phyloP scores from a whole-genome alignment of 2,888 invertebrate species.

The Itoplectis maculator region DNA sequence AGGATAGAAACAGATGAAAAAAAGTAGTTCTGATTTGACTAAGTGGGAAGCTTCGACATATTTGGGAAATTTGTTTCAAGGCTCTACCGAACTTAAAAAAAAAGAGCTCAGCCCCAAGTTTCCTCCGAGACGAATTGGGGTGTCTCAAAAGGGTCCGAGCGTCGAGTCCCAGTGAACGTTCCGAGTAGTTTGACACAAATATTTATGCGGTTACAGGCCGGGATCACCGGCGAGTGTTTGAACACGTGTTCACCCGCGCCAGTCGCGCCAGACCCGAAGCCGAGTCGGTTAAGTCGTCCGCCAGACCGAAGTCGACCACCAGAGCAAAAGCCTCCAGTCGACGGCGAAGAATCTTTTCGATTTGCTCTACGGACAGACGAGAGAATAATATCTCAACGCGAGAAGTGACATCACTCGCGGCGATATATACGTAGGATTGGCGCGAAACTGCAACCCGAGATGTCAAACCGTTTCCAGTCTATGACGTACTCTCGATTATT shows the following conservation, averaged over 20 bases:
- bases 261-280: conserved; percentile 11
- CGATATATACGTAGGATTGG: conserved; percentile 49
- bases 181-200: conserved; percentile 72
- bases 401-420: conserved; percentile 62
- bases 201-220: conserved; percentile 71
- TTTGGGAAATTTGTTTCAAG: no score
- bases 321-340: conserved; percentile 14
- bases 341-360: conserved; percentile 22
- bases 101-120: background rate
- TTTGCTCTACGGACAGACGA: background rate
- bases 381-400: conserved; percentile 39
- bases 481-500: conserved; percentile 55
- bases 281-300: conserved; percentile 62
- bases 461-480: conserved; percentile 21
- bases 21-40: no score
- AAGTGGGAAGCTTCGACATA: no score
- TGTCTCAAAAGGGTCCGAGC: conserved; percentile 37
- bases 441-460: conserved; percentile 31
- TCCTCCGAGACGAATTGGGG: background rate
- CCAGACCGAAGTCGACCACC: conserved; percentile 57
- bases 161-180: conserved; percentile 50
- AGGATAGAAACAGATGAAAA: no score
- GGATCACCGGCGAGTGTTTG: conserved; percentile 67
- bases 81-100: background rate
- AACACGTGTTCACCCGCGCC: conserved; percentile 66